Conservation (phyloP, 2,888 invertebrate genomes). For the Aleiodes alternator region DNA sequence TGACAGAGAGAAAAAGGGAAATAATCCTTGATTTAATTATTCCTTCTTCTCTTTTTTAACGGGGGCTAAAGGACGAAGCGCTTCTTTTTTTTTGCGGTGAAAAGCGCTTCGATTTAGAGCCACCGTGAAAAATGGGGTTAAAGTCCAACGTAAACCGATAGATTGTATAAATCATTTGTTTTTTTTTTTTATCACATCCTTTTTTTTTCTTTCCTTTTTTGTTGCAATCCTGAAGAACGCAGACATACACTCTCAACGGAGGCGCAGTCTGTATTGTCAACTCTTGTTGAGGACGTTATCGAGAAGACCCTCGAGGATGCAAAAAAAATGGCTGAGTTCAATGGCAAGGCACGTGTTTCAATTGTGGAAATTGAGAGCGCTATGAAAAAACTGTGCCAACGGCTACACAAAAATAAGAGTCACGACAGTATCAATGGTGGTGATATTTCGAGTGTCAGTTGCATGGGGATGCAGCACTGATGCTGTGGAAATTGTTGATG, state of each 20-base stretch:
- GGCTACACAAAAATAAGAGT: conserved; percentile 55
- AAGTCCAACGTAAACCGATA: conserved; percentile 34
- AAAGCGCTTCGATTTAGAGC: no score
- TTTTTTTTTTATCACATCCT: conserved; percentile 37
- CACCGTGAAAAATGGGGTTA: neutral
- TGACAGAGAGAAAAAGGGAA: no score
- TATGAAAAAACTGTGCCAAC: conserved; percentile 67
- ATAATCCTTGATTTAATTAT: no score
- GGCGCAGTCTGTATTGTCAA: conserved; percentile 66
- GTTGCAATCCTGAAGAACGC: conserved; percentile 55
- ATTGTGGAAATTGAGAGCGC: conserved; percentile 68
- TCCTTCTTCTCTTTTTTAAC: no score
- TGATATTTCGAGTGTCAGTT: conserved; percentile 1
- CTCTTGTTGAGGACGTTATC: conserved; percentile 69
- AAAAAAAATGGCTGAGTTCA: conserved; percentile 65
- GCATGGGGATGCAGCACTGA: neutral
- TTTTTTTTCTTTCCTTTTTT: conserved; percentile 36
- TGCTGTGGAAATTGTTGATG: no score
- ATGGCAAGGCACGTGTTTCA: conserved; percentile 67
- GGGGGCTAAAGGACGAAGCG: no score
- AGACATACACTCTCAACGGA: conserved; percentile 65
- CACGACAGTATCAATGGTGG: conserved; percentile 45
- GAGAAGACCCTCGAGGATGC: conserved; percentile 70
- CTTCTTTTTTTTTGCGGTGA: no score
- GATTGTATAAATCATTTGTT: conserved; percentile 40